Evolutionary conservation across 2,888 invertebrate genomes (phyloP).

Genomic region (Caenorhabditis afra): DNA sequence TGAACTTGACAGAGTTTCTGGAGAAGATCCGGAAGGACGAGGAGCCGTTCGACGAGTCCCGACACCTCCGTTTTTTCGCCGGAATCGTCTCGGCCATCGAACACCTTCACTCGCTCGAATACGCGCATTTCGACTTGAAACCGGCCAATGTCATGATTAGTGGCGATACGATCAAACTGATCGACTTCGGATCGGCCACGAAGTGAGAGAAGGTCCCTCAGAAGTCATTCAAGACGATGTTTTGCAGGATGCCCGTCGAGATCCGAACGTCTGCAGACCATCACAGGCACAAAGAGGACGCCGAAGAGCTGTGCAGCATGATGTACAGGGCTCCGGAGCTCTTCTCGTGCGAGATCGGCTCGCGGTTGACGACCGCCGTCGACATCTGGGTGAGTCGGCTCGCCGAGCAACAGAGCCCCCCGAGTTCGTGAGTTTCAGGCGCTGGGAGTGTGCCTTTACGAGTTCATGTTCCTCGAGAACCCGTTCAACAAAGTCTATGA

Average conservation of each 20-base stretch:
- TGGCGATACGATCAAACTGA: constrained; percentile 85
- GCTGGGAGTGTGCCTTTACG: constrained; percentile 90
- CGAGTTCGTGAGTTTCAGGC: no score
- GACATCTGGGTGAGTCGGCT: constrained; percentile 88
- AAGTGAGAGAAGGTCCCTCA: constrained; percentile 9
- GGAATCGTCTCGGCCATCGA: constrained; percentile 66
- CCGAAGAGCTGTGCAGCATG: constrained; percentile 91
- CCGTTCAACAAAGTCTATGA: constrained; percentile 91
- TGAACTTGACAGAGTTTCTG: constrained; percentile 39
- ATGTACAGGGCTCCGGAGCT: constrained; percentile 91
- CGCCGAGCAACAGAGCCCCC: background rate
- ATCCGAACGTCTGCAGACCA: constrained; percentile 81
- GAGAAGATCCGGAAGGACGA: background rate
- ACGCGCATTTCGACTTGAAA: constrained; percentile 86
- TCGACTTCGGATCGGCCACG: constrained; percentile 86
- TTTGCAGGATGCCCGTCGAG: constrained; percentile 80
- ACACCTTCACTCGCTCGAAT: constrained; percentile 64
- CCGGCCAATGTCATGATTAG: constrained; percentile 89
- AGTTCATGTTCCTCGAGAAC: constrained; percentile 89
- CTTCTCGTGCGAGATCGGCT: constrained; percentile 89
- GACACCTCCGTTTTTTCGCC: constrained; percentile 39
- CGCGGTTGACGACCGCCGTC: constrained; percentile 88
- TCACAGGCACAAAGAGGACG: constrained; percentile 86
- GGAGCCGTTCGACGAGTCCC: constrained; percentile 10
- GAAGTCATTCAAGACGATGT: background rate